Evolutionary conservation across 1,140 invertebrate species (phyloP), one percentile per base, ranked within the genome.

Genomic region (Pseudomyrmex sp.): DNA sequence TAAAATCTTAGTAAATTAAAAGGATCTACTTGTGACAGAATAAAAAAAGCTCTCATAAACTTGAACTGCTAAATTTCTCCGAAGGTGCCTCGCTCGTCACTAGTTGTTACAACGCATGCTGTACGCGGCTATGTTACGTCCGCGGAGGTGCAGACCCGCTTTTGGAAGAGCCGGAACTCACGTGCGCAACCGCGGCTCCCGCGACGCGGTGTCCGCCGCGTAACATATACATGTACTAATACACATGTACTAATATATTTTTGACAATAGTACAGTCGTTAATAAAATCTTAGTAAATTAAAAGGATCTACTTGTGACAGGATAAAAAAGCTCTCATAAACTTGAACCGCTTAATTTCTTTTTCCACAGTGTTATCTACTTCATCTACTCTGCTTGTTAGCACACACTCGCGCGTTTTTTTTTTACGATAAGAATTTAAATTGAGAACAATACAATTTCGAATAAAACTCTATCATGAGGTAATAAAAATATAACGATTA

Each of bases 241-340:
- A n/a, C n/a, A 73, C 12, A 12, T 8, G 15, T 61, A 52, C 26
- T 77, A 77, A 77, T 54, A 54, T 56, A 77, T 46, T 77, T 77
- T 66, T 54, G 26, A 26, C 44, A 54, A 65, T 54, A 66, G 35
- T n/a, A 9, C 20, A 46, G 10, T 15, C 12, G 66, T 44, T 68
- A 5, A 7, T 12, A n/a, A 20, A 26, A 44, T 18, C 26, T 5
- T 3, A 54, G 46, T 77, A 18, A 75, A 75, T 12, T 13, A 63
- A 2, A n/a, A 48, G 15, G 26, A 23, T 20, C 15, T n/a, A 5
- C 20, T 48, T 62, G 15, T 10, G 3, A 3, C 26, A 12, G 13
- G 12, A n/a, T 18, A 48, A 75, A 2, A 61, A 26, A 15, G 13
- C 35, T 1, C 50, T 1, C 10, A 10, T 46, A 61, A 23, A n/a